These are phyloP conservation scores for Dolichallabes microphthalmus DNA, from an alignment of 2,113 vertebrate genomes.

Conservation along the genomic window DNA sequence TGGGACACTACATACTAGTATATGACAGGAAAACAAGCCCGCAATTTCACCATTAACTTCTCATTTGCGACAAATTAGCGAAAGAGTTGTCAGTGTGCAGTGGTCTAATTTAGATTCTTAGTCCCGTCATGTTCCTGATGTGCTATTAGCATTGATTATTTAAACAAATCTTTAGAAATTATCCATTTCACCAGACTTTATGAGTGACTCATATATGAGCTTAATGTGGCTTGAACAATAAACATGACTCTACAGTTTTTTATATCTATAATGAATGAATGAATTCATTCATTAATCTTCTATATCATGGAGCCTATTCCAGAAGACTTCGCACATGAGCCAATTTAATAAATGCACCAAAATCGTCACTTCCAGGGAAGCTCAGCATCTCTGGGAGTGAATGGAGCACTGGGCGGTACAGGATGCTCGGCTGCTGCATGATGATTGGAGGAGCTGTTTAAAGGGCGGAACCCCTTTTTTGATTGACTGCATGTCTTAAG, in stretches of 20 bases:
- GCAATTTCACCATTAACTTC: constrained; percentile 37
- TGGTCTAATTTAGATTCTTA: not conserved
- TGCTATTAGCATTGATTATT: not conserved
- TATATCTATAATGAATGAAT: not conserved
- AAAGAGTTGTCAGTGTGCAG: not conserved
- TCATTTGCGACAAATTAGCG: constrained; percentile 25
- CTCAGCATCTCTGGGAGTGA: too few relatives aligned
- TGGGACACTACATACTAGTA: constrained; percentile 41
- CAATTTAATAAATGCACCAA: too few relatives aligned
- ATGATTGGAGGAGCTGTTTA: too few relatives aligned
- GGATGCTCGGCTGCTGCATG: too few relatives aligned
- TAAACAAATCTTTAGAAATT: not conserved
- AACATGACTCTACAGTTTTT: not conserved
- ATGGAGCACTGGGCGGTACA: too few relatives aligned
- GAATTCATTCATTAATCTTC: not conserved
- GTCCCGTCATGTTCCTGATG: not conserved
- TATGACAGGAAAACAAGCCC: constrained; percentile 52
- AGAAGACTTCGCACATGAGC: not conserved
- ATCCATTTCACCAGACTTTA: not conserved
- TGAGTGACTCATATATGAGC: not conserved
- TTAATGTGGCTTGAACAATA: not conserved
- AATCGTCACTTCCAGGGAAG: too few relatives aligned
- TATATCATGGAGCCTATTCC: not conserved
- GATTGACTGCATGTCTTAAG: too few relatives aligned
- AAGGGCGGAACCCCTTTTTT: too few relatives aligned